Evolutionary conservation across 2,113 vertebrate genomes (phyloP).

Genomic region (Garra rufa): DNA sequence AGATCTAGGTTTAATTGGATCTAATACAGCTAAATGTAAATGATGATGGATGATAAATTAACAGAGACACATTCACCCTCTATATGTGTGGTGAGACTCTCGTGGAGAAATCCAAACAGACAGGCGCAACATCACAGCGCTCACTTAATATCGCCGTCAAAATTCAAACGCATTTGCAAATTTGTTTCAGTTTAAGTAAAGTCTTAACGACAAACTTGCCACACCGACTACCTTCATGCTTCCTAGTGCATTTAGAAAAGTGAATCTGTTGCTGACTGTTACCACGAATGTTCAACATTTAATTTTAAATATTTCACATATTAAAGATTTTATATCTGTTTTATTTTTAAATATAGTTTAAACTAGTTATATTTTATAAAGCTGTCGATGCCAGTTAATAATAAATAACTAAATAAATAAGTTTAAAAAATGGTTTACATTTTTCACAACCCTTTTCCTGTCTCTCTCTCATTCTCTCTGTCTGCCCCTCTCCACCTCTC

Average conservation of each 20-base stretch:
- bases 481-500: not conserved
- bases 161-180: not conserved
- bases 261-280: no score
- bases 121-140: not conserved
- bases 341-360: no score
- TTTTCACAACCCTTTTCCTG: not conserved
- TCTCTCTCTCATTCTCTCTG: not conserved
- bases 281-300: not conserved
- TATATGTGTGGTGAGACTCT: not conserved
- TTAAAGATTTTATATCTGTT: no score
- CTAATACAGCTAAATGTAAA: conserved; percentile 14
- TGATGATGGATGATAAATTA: conserved; percentile 29
- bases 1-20: not conserved
- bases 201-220: not conserved
- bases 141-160: not conserved
- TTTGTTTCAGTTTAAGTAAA: conserved; percentile 9
- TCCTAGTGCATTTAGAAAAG: no score
- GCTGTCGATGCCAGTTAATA: not conserved
- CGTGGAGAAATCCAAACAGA: not conserved
- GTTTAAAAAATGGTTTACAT: not conserved
- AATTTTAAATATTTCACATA: not conserved
- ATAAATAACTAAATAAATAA: no score
- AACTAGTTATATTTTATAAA: not conserved
- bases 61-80: not conserved
- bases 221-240: not conserved